Evolutionary conservation across 2,888 invertebrate genomes (phyloP).

Genomic region (Galerucella calmariensis): DNA sequence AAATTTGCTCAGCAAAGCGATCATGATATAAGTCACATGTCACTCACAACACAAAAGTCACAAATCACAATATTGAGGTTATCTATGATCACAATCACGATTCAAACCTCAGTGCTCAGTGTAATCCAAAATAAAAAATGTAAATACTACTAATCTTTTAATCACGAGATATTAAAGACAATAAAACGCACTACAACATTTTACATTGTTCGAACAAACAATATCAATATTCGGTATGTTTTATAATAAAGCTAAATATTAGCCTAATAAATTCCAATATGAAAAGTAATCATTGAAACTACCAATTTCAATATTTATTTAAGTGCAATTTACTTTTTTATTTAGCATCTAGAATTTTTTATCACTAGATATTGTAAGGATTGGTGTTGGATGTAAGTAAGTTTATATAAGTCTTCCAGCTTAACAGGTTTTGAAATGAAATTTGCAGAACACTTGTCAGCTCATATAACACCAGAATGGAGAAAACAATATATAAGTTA

Average conservation of each 20-base stretch:
- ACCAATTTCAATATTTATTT: conserved; percentile 11
- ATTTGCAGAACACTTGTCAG: conserved; percentile 88
- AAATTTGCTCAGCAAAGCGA: too few relatives aligned
- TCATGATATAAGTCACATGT: too few relatives aligned
- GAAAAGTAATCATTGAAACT: conserved; percentile 11
- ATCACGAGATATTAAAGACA: conserved; percentile 20
- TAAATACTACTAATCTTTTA: conserved; percentile 14
- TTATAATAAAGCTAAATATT: conserved; percentile 16
- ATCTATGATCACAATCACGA: background rate
- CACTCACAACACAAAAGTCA: too few relatives aligned
- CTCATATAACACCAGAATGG: conserved; percentile 94
- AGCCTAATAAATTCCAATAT: conserved; percentile 17
- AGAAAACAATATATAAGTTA: conserved; percentile 86
- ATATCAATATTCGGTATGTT: conserved; percentile 23
- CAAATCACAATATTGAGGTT: background rate
- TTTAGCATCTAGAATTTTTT: conserved; percentile 24
- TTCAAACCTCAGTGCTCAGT: background rate
- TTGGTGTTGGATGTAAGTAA: conserved; percentile 7
- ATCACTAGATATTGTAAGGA: conserved; percentile 12
- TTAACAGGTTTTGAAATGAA: conserved; percentile 69
- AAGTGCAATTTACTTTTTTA: conserved; percentile 11
- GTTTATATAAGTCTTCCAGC: background rate
- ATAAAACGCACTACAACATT: conserved; percentile 5
- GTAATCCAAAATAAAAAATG: conserved; percentile 14
- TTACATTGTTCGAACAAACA: conserved; percentile 6